A percentile compares a stretch with the other conserved stretches of the same genome.
Conservation (phyloP, 2,113 vertebrate genomes). For the Deroptyus accipitrinus region DNA sequence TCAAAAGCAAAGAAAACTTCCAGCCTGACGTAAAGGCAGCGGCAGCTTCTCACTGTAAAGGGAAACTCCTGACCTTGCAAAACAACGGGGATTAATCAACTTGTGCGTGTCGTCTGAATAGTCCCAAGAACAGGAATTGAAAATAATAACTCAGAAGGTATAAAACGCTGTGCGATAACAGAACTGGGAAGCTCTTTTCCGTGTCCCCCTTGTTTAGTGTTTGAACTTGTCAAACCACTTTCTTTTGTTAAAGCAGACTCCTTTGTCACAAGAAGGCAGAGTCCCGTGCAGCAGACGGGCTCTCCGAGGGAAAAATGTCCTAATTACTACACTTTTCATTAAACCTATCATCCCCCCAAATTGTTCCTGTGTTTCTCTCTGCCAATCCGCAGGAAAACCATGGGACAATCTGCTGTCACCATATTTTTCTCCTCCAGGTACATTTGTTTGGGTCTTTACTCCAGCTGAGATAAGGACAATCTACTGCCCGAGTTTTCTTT, state of each 20-base stretch:
- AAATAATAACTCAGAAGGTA: slow-evolving; percentile 17
- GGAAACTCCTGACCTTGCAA: background rate
- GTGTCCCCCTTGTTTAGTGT: background rate
- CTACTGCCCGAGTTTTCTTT: background rate
- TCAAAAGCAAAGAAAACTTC: background rate
- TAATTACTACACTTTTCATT: background rate
- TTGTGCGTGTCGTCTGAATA: background rate
- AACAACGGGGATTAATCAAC: background rate
- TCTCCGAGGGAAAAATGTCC: background rate
- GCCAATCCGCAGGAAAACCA: background rate
- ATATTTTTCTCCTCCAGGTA: background rate
- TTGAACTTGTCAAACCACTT: background rate
- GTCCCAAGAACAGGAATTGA: background rate
- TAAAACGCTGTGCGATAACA: background rate
- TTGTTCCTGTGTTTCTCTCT: background rate
- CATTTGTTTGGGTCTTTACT: background rate
- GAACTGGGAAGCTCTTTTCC: background rate
- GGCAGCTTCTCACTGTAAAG: background rate
- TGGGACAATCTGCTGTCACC: background rate
- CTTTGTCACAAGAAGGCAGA: background rate
- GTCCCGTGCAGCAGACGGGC: background rate
- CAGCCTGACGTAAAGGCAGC: background rate
- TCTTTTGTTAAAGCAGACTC: background rate
- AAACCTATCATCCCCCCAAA: background rate
- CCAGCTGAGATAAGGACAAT: background rate